Percentiles rank a stretch among this genome's conserved stretches.
These are phyloP conservation scores for Microplitis deprimator DNA, from an alignment of 2,888 invertebrate species.

Conservation along the genomic window DNA sequence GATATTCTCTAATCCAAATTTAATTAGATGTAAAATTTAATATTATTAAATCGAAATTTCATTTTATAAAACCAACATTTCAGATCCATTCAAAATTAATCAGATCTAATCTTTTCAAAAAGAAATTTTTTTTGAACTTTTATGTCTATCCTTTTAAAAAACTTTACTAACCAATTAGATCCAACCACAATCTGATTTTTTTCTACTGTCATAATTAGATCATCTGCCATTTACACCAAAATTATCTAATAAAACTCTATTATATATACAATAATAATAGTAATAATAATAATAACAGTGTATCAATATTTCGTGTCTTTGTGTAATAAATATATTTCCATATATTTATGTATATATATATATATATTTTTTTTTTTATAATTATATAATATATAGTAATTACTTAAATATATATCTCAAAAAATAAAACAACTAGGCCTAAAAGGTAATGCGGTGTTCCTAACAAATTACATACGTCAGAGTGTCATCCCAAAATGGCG, in stretches of 20 bases:
- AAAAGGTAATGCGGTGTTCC: slow-evolving; percentile 65
- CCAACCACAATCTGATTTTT: background rate
- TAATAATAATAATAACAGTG: background rate
- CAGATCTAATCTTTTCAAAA: too few relatives aligned
- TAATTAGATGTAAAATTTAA: background rate
- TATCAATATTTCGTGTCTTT: background rate
- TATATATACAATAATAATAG: slow-evolving; percentile 59
- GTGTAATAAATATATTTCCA: slow-evolving; percentile 56
- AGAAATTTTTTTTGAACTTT: too few relatives aligned
- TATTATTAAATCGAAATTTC: background rate
- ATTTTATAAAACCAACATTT: background rate
- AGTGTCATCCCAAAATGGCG: slow-evolving; percentile 3
- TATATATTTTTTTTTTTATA: slow-evolving; percentile 11
- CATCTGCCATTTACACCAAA: background rate
- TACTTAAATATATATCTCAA: slow-evolving; percentile 54
- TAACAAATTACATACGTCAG: background rate
- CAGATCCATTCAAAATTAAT: background rate
- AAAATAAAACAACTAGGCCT: slow-evolving; percentile 68
- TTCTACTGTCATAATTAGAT: background rate
- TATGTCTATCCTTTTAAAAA: too few relatives aligned
- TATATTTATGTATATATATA: slow-evolving; percentile 50
- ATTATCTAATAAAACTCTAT: slow-evolving; percentile 28
- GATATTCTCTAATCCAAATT: too few relatives aligned
- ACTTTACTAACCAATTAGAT: background rate
- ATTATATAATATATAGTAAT: slow-evolving; percentile 31